phyloP scores from a whole-genome alignment of 2,888 invertebrate genomes.

The Diplazon laetatorius region DNA sequence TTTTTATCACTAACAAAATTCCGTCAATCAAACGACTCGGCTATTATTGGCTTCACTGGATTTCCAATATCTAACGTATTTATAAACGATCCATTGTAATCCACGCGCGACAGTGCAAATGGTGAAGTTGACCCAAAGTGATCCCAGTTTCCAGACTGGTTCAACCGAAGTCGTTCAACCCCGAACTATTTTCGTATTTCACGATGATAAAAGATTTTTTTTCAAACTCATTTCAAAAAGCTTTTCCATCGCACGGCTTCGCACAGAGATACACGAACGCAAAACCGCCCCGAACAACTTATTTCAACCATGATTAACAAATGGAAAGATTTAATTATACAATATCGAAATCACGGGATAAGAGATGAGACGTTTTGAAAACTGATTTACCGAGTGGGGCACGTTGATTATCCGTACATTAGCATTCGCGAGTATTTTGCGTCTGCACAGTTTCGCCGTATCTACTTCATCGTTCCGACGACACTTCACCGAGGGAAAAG shows the following conservation, averaged over 20 bases:
- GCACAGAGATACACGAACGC: not conserved
- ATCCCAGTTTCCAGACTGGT: not conserved
- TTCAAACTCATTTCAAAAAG: too few species aligned
- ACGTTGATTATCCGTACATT: slow-evolving; percentile 60
- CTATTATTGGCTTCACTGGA: too few species aligned
- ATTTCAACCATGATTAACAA: too few species aligned
- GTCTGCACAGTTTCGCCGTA: slow-evolving; percentile 37
- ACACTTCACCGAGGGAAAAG: slow-evolving; percentile 51
- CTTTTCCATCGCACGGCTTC: too few species aligned
- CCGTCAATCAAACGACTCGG: too few species aligned
- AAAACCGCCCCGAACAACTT: too few species aligned
- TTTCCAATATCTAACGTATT: too few species aligned
- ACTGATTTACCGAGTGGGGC: slow-evolving; percentile 37
- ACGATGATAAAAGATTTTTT: too few species aligned
- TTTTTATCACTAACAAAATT: too few species aligned
- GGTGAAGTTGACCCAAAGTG: too few species aligned
- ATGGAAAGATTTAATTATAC: not conserved
- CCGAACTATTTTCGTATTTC: too few species aligned
- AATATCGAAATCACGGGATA: not conserved
- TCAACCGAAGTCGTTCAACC: slow-evolving; percentile 2
- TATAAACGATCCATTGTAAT: not conserved
- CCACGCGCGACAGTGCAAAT: not conserved
- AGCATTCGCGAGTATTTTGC: slow-evolving; percentile 62
- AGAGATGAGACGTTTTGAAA: slow-evolving; percentile 1
- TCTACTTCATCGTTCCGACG: slow-evolving; percentile 48